phyloP scores from a whole-genome alignment of 2,888 invertebrate species.

The Sarcophaga rosellei region DNA sequence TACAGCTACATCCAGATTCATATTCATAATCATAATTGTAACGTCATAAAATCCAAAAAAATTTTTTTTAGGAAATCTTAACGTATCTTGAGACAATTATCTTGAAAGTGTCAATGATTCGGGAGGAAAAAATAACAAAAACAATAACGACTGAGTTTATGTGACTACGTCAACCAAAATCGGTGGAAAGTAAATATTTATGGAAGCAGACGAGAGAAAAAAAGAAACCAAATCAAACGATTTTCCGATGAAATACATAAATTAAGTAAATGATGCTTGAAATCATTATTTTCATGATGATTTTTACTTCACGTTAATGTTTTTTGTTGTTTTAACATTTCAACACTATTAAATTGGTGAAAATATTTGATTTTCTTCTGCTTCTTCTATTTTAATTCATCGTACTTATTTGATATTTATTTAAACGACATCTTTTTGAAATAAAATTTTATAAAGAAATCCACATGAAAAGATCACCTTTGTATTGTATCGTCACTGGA shows the following conservation, averaged over 20 bases:
- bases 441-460: too few species aligned
- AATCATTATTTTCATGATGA: slow-evolving; percentile 49
- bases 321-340: slow-evolving; percentile 41
- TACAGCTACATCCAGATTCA: slow-evolving; percentile 8
- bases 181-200: slow-evolving; percentile 52
- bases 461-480: too few species aligned
- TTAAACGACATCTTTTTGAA: slow-evolving; percentile 46
- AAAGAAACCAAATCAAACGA: slow-evolving; percentile 53
- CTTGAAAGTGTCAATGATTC: slow-evolving; percentile 57
- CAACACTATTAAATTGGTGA: slow-evolving; percentile 48
- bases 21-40: neutral
- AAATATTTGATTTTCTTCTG: slow-evolving; percentile 13
- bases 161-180: slow-evolving; percentile 3
- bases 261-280: slow-evolving; percentile 13
- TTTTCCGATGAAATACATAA: slow-evolving; percentile 33
- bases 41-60: slow-evolving; percentile 24
- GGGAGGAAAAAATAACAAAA: slow-evolving; percentile 15
- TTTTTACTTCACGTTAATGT: slow-evolving; percentile 34
- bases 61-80: slow-evolving; percentile 11
- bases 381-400: neutral
- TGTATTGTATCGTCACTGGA: too few species aligned
- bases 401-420: slow-evolving; percentile 53
- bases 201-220: neutral
- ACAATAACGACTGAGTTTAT: neutral
- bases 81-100: slow-evolving; percentile 51